These are phyloP conservation scores for Nothocercus julius DNA, from an alignment of 2,113 vertebrate genomes.

Conservation along the genomic window DNA sequence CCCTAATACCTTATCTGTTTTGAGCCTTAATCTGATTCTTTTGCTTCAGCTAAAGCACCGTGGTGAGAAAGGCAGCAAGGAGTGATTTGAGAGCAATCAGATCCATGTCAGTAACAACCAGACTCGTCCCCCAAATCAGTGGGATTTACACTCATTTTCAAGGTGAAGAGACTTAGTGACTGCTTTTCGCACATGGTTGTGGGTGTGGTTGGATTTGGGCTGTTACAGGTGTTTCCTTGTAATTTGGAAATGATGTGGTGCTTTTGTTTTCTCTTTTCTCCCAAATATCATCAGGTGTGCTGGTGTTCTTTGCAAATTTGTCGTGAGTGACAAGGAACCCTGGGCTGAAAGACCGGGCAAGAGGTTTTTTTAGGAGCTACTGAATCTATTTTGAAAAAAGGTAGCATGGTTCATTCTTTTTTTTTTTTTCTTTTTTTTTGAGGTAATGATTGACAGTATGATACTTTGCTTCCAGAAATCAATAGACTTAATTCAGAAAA, in stretches of 20 bases:
- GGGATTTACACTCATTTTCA: neutral
- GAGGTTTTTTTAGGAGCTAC: neutral
- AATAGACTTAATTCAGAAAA: neutral
- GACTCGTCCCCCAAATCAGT: accelerated
- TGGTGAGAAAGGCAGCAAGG: neutral
- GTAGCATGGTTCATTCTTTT: neutral
- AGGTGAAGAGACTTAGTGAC: neutral
- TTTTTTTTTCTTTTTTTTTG: too few relatives aligned
- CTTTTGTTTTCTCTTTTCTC: neutral
- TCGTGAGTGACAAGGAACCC: neutral
- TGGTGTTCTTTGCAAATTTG: neutral
- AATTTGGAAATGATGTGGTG: neutral
- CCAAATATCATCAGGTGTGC: neutral
- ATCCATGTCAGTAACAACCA: neutral
- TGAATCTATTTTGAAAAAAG: neutral
- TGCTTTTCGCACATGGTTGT: accelerated
- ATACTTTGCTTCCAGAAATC: neutral
- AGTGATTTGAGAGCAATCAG: neutral
- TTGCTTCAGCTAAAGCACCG: neutral
- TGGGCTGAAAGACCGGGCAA: neutral
- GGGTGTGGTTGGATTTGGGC: neutral
- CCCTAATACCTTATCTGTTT: neutral
- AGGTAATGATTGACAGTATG: neutral
- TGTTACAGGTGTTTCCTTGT: neutral
- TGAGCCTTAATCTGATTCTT: neutral